Conservation (phyloP, 2,888 invertebrate genomes). For the Pristionchus japonicus region DNA sequence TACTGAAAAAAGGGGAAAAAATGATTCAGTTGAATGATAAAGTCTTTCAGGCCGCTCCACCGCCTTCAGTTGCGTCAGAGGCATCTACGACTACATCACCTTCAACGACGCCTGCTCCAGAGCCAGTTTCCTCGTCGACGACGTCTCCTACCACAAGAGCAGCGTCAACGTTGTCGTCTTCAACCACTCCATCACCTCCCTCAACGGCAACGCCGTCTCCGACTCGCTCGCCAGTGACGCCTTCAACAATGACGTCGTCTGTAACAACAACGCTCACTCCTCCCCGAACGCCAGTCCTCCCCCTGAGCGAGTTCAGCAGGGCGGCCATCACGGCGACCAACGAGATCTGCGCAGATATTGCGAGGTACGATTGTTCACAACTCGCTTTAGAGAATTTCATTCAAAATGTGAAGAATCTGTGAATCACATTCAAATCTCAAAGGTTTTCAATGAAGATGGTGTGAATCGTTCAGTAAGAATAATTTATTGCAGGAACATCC, state of each 20-base stretch:
- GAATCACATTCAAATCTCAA: background rate
- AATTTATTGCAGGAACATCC: conserved; percentile 41
- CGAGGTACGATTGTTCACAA: conserved; percentile 19
- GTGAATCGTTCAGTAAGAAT: background rate
- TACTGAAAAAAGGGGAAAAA: too few relatives aligned
- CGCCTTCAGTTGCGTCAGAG: background rate
- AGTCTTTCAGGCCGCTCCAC: background rate
- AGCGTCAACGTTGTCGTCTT: background rate
- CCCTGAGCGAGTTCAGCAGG: background rate
- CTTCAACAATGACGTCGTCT: background rate
- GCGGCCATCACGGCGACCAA: conserved; percentile 40
- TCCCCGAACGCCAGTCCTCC: background rate
- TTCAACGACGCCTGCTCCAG: too few relatives aligned
- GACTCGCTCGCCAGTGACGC: background rate
- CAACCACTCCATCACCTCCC: background rate
- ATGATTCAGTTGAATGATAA: too few relatives aligned
- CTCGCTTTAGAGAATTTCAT: background rate
- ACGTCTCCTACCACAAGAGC: background rate
- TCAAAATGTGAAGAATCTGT: background rate
- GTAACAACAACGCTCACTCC: background rate
- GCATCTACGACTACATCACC: background rate
- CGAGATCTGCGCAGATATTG: conserved; percentile 48
- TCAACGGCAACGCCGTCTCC: background rate
- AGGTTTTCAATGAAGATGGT: background rate
- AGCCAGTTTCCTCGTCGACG: too few relatives aligned